Evolutionary conservation across 2,113 vertebrate genomes (phyloP).

Genomic region (Toxotes jaculatrix): DNA sequence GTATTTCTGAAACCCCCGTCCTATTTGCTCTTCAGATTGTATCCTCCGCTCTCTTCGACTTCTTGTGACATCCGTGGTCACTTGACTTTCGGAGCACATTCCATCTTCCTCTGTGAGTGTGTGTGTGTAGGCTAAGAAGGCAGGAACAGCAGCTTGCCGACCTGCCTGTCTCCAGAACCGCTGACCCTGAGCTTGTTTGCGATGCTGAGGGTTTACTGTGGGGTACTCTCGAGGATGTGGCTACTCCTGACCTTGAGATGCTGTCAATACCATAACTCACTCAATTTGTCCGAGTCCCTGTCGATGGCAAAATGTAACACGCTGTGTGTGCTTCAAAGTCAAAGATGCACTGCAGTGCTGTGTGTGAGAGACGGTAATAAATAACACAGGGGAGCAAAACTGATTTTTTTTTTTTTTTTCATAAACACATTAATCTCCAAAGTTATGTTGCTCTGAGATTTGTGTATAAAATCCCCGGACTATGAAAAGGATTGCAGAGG

Average conservation of each 20-base stretch:
- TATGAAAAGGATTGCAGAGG: slow-evolving; percentile 2
- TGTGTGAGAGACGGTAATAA: slow-evolving; percentile 10
- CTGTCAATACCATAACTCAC: slow-evolving; percentile 42
- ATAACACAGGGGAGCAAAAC: background rate
- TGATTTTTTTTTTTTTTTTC: background rate
- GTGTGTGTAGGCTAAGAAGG: slow-evolving; percentile 43
- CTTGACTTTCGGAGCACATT: slow-evolving; percentile 66
- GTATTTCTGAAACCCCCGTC: slow-evolving; percentile 23
- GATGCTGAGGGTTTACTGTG: slow-evolving; percentile 49
- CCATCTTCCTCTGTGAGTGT: slow-evolving; percentile 24
- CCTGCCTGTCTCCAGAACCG: slow-evolving; percentile 34
- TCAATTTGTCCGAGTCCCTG: slow-evolving; percentile 15
- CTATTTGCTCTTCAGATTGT: slow-evolving; percentile 24
- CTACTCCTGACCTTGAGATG: slow-evolving; percentile 67
- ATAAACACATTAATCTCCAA: slow-evolving; percentile 44
- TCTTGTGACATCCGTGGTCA: slow-evolving; percentile 37
- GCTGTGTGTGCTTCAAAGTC: background rate
- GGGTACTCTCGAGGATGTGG: slow-evolving; percentile 11
- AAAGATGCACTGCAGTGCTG: slow-evolving; percentile 8
- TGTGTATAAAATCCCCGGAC: slow-evolving; percentile 40
- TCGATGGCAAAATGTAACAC: background rate
- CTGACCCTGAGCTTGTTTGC: slow-evolving; percentile 66
- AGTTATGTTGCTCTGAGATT: slow-evolving; percentile 44
- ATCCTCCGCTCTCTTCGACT: slow-evolving; percentile 20
- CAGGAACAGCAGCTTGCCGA: slow-evolving; percentile 16